Base-by-base conservation (phyloP, 1,140 invertebrate genomes). In the Tetraneura akinire region DNA sequence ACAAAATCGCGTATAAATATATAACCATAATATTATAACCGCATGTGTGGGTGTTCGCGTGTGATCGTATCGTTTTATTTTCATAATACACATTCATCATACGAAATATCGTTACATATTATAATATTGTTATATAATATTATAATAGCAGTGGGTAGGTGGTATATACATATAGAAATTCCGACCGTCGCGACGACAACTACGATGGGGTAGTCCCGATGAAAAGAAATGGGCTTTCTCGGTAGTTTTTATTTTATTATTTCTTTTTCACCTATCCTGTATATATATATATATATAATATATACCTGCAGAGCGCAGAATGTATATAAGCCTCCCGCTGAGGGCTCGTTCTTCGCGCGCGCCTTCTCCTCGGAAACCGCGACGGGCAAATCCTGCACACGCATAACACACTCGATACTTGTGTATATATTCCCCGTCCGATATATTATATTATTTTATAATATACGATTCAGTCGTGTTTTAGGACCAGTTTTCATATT, bases 401-500 rank as follows among this genome's bases (percentile, higher is more conserved):
- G 26, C 29, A 23, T n/a, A n/a, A n/a, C 47, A 5, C 26, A 18
- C 26, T 6, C 68, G 18, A 13, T 68, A 71, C 45, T 8, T 32
- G 11, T 21, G 29, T n/a, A 6, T 53, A 73, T 37, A 60, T 60
- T 47, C 53, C 55, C 55, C 74, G 74, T 62, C 74, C 42, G 55
- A 57, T 47, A 23, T 47, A 26, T n/a, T n/a, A n/a, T n/a, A n/a
- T n/a, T n/a, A n/a, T n/a, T n/a, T n/a, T n/a, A n/a, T n/a, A n/a
- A n/a, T n/a, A n/a, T n/a, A n/a, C n/a, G n/a, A n/a, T n/a, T n/a
- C 55, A 26, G 74, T 78, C 74, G 55, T 78, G 74, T 78, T 78
- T 60, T 78, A 78, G 74, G 74, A 78, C 74, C 74, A 78, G 74
- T 78, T 78, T 78, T 78, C 74, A 78, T 78, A 16, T n/a, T n/a